Conservation (phyloP, 2,797 vertebrate genomes). For the Girardinus metallicus region DNA sequence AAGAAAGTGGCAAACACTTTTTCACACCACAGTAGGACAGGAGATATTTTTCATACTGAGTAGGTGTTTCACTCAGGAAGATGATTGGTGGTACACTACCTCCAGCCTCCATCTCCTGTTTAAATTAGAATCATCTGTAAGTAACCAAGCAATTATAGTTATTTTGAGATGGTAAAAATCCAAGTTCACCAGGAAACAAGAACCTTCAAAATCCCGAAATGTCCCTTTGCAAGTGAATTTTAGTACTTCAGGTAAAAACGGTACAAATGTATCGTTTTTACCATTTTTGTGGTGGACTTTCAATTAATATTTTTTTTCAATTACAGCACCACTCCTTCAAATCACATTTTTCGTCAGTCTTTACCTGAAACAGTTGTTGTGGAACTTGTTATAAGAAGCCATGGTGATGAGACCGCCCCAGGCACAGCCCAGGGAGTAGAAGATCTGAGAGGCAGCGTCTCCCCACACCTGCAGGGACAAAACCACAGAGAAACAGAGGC, state of each 20-base stretch:
- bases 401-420: slow-evolving; percentile 99
- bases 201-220: neutral
- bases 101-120: neutral
- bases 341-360: neutral
- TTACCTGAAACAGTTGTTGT: slow-evolving; percentile 98
- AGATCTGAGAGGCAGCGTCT: slow-evolving; percentile 97
- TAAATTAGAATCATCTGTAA: neutral
- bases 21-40: too few species aligned
- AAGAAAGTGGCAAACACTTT: too few species aligned
- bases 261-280: neutral
- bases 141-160: neutral
- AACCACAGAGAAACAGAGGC: neutral
- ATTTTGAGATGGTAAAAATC: neutral
- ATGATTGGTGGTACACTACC: neutral
- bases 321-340: neutral
- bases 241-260: neutral
- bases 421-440: slow-evolving; percentile 97
- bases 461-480: slow-evolving; percentile 92
- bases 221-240: neutral
- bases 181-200: neutral
- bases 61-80: too few species aligned
- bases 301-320: neutral
- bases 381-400: slow-evolving; percentile 99
- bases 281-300: neutral
- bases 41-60: too few species aligned